Conservation (phyloP, 1,140 invertebrate genomes). For the Caenorhabditis brenneri region DNA sequence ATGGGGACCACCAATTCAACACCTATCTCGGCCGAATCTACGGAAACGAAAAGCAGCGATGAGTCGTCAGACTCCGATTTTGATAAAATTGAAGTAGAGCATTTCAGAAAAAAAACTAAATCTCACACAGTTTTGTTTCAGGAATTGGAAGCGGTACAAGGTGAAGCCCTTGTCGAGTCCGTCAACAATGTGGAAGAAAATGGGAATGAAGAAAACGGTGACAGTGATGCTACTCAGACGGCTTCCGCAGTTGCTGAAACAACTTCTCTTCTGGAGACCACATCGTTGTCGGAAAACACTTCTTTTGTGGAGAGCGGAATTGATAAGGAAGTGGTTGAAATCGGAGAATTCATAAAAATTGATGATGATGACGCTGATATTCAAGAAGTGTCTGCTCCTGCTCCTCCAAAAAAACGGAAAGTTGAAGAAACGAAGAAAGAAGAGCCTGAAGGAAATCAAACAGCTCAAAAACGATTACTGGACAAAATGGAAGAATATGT, state of each 20-base stretch:
- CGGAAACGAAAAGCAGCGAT: background rate
- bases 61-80: background rate
- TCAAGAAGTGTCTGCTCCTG: conserved; percentile 14
- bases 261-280: background rate
- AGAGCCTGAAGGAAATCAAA: conserved; percentile 58
- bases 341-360: conserved; percentile 54
- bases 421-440: conserved; percentile 43
- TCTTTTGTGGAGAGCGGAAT: background rate
- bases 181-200: background rate
- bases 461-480: conserved; percentile 57
- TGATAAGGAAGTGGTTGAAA: conserved; percentile 5
- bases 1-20: conserved; percentile 7
- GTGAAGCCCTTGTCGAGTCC: background rate
- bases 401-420: conserved; percentile 55
- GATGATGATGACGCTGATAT: conserved; percentile 61
- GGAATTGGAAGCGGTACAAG: background rate
- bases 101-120: background rate
- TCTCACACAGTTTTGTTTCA: background rate
- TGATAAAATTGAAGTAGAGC: conserved; percentile 6
- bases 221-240: too few relatives aligned
- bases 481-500: conserved; percentile 66
- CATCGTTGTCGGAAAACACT: background rate
- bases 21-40: background rate
- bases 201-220: too few relatives aligned
- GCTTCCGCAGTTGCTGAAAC: background rate